Conservation (phyloP, 1,140 invertebrate genomes). For the silkworm (Bombyx mori) region ASM3026992v2 NC_085127.1:10079501-10080000, state of each 20-base stretch:
- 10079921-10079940: conserved; percentile 98
- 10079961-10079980: conserved; percentile 94
- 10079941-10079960: conserved; percentile 99
- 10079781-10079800: conserved; percentile 1
- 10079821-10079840: conserved; percentile 50
- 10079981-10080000: conserved; percentile 63
- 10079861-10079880: conserved; percentile 95
- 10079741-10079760: conserved; percentile 27
- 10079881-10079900: conserved; percentile 98
- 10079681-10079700: conserved; percentile 99
- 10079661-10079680: conserved; percentile 96
- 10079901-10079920: conserved; percentile 98
- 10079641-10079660: conserved; percentile 97
- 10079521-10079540: too few species aligned
- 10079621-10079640: conserved; percentile 95
- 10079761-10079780: conserved; percentile 10
- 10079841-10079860: conserved; percentile 72
- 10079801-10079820: conserved; percentile 23
- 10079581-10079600: conserved; percentile 33
- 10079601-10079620: conserved; percentile 80
- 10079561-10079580: neutral
- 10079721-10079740: conserved; percentile 82
- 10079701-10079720: conserved; percentile 99
- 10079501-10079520: too few species aligned
- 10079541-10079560: too few species aligned